Base-by-base conservation (phyloP, 2,797 vertebrate genomes). In the Spea hammondii region DNA sequence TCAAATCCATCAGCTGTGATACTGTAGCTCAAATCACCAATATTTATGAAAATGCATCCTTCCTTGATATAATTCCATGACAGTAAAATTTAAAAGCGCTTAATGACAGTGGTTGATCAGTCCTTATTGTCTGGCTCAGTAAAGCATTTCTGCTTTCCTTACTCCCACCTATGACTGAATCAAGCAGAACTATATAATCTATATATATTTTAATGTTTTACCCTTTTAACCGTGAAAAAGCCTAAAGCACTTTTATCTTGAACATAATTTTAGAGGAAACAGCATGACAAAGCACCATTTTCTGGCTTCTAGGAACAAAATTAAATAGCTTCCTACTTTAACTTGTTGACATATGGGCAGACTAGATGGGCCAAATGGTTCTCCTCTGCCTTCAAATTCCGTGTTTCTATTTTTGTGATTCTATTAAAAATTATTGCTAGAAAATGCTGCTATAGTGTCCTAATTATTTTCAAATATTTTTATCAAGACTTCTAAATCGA, bases 61-160 rank as follows among this genome's bases (percentile, higher is more conserved):
- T 73, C 60, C 53, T 60, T 32, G 2, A 32, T 32, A 32, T 32
- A 32, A 32, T 32, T 32, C 32, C 51, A 47, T 79, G 53, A 69
- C 65, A 77, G 69, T 69, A 77, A 77, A 70, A 79, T 74, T 53
- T 79, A 62, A 69, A 59, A 79, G 71, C 62, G 50, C 55, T 74
- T 74, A 72, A 79, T 69, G 71, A 65, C 55, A 73, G 54, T 10
- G 67, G 71, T 47, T 48, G 64, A 68, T 59, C 54, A 79, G 60
- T 77, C 67, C 70, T 77, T 70, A 70, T 62, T 70, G 57, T 67
- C 64, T 50, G 60, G 65, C 10, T 9, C 67, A 17, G 69, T 62
- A 67, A 70, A 17, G 13, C 3, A 68, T 79, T 59, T 62, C 71
- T 62, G 70, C 12, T 69, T 57, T 53, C 65, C 55, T 69, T 8